Conservation (phyloP, 23 tunicate species). For the Phallusia fumigata region DNA sequence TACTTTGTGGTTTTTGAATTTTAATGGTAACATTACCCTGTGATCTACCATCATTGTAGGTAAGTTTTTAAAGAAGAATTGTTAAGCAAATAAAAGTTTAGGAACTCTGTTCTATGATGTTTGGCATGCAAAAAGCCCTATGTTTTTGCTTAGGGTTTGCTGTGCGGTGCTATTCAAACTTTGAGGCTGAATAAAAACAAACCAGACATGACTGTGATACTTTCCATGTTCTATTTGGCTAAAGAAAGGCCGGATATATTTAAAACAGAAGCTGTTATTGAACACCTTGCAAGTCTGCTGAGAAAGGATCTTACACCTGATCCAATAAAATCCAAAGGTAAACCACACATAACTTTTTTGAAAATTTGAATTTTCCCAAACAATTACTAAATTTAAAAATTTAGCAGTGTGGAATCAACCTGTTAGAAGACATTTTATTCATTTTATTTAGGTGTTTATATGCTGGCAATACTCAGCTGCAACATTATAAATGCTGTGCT, state of each 20-base stretch:
- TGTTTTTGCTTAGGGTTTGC: constrained; percentile 34
- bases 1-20: too few species aligned
- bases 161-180: constrained; percentile 77
- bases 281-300: constrained; percentile 58
- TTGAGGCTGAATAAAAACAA: constrained; percentile 50
- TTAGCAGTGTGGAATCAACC: not conserved
- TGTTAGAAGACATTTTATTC: too few species aligned
- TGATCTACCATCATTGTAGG: too few species aligned
- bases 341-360: not conserved
- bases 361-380: not conserved
- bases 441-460: not conserved
- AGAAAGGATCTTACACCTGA: constrained; percentile 66
- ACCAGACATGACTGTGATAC: constrained; percentile 59
- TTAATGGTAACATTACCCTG: too few species aligned
- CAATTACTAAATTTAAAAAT: not conserved
- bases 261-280: constrained; percentile 56
- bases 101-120: too few species aligned
- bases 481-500: constrained; percentile 30
- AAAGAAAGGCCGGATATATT: constrained; percentile 61
- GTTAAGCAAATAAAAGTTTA: too few species aligned
- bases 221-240: constrained; percentile 49
- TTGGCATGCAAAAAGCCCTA: not conserved
- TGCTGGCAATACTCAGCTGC: constrained; percentile 40
- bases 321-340: constrained; percentile 64
- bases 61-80: too few species aligned